phyloP scores from a whole-genome alignment of 2,797 vertebrate genomes.

The Coendou prehensilis region DNA sequence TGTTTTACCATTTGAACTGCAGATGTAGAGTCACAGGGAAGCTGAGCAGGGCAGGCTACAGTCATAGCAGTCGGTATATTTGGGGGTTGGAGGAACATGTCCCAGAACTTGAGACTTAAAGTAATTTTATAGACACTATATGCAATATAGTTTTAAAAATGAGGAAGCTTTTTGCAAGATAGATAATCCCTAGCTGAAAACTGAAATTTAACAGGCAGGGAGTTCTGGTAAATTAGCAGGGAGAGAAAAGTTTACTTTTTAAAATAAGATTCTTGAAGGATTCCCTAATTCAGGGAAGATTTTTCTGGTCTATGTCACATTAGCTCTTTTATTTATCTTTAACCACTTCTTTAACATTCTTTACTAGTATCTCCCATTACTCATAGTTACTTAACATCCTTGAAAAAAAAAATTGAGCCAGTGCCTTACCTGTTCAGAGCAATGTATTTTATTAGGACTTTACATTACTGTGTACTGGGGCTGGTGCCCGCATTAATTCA shows the following conservation, averaged over 20 bases:
- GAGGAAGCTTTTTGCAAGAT: neutral
- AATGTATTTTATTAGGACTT: neutral
- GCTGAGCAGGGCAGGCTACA: neutral
- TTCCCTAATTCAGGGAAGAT: neutral
- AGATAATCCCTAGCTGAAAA: neutral
- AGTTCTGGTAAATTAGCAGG: neutral
- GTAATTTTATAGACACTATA: neutral
- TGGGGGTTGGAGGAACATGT: neutral
- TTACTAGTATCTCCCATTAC: neutral
- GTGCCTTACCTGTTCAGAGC: neutral
- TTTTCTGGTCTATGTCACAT: neutral
- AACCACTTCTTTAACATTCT: neutral
- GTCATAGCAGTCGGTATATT: neutral
- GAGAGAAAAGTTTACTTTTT: neutral
- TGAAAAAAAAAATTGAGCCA: neutral
- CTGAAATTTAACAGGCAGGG: constrained; percentile 11
- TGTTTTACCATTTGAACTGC: neutral
- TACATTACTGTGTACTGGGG: too few relatives aligned
- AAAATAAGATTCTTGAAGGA: neutral
- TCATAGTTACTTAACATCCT: neutral
- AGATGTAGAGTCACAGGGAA: neutral
- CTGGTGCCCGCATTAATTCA: neutral
- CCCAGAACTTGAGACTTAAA: neutral
- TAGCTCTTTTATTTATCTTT: neutral
- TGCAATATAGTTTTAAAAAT: neutral